Conservation (phyloP, 2,888 invertebrate species). For the Encarsia formosa region DNA sequence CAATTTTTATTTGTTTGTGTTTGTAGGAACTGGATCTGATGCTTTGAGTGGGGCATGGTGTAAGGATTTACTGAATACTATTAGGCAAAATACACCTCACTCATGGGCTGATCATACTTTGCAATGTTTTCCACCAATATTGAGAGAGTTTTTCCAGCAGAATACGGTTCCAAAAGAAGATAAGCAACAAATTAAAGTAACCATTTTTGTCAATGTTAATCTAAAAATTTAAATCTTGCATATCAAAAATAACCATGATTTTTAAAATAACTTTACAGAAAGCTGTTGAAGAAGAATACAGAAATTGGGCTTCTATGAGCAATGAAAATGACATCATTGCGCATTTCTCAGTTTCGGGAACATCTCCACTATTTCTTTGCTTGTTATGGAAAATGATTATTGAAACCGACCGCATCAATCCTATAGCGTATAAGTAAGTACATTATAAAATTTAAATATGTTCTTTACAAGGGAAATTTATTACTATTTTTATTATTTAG, state of each 20-base stretch:
- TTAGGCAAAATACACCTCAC: constrained; percentile 92
- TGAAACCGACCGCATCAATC: constrained; percentile 88
- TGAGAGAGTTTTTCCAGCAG: constrained; percentile 84
- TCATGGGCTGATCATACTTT: constrained; percentile 92
- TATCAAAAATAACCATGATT: too few relatives aligned
- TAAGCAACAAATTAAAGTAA: constrained; percentile 76
- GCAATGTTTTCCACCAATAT: constrained; percentile 83
- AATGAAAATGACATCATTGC: constrained; percentile 95
- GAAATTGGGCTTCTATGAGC: constrained; percentile 95
- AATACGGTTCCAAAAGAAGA: constrained; percentile 83
- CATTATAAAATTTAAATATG: not conserved
- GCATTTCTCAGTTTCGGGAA: constrained; percentile 89
- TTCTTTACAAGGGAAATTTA: not conserved
- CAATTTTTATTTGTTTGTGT: constrained; percentile 2
- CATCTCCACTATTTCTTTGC: constrained; percentile 86
- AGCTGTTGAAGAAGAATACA: constrained; percentile 91
- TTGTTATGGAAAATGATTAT: constrained; percentile 93
- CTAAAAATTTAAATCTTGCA: too few relatives aligned
- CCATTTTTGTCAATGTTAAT: too few relatives aligned
- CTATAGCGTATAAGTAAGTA: constrained; percentile 88
- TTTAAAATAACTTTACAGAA: constrained; percentile 58
- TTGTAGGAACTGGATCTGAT: constrained; percentile 53
- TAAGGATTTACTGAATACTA: constrained; percentile 81
- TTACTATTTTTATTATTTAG: constrained; percentile 51
- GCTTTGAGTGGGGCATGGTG: constrained; percentile 73